Conservation (phyloP, 2,113 vertebrate species). For the Eulacestoma nigropectus region DNA sequence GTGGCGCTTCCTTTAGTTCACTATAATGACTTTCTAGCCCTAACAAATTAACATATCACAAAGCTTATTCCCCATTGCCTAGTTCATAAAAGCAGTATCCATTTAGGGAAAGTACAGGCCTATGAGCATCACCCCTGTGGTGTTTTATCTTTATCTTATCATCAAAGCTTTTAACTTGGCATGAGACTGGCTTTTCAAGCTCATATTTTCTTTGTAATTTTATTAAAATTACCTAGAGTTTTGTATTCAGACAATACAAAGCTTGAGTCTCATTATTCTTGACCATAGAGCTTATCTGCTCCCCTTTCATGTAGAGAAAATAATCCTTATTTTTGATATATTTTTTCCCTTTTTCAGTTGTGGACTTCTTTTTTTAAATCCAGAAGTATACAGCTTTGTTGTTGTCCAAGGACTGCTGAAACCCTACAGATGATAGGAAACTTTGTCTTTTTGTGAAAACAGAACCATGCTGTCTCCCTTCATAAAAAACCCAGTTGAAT, state of each 20-base stretch:
- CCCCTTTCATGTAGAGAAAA: neutral
- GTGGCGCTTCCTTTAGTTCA: neutral
- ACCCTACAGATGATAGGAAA: neutral
- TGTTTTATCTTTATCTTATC: constrained; percentile 43
- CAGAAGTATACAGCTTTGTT: constrained; percentile 7
- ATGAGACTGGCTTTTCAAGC: constrained; percentile 27
- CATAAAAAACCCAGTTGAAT: neutral
- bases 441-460: constrained; percentile 20
- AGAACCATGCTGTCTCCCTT: constrained; percentile 5
- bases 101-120: neutral
- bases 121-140: constrained; percentile 22
- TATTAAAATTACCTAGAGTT: constrained; percentile 32
- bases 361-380: neutral
- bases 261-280: constrained; percentile 2
- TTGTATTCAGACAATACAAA: constrained; percentile 18
- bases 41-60: constrained; percentile 50
- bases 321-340: constrained; percentile 11
- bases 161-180: constrained; percentile 45
- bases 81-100: neutral
- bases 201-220: constrained; percentile 23
- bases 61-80: constrained; percentile 26
- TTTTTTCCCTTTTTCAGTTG: neutral
- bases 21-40: neutral
- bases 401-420: constrained; percentile 20
- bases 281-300: neutral